Evolutionary conservation across 2,888 invertebrate species (phyloP), one percentile per base, ranked within the genome.

Genomic region (Trissolcus brochymenae): DNA sequence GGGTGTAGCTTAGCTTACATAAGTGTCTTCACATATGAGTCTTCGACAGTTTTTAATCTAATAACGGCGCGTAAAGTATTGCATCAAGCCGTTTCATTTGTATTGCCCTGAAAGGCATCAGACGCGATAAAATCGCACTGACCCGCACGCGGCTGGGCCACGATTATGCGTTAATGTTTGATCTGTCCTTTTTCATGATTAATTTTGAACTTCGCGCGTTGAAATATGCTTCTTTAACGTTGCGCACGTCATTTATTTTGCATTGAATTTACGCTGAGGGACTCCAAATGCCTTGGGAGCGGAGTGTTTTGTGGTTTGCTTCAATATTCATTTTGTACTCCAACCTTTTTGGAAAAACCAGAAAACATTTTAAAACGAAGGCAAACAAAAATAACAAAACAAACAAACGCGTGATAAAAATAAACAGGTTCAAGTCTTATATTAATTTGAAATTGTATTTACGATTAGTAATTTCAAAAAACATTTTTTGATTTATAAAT

Each of bases 1-100:
- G 41, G 59, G 59, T 65, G 55, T 60, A 66, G 19, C 66, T 54
- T 35, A 14, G 54, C 53, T 73, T 73, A 73, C 60, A 60, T 73
- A 73, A 73, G 49, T 55, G 43, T 40, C 66, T 60, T 72, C 72
- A 41, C 72, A 59, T 46, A 68, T 60, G 72, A 72, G 57, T 65
- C 72, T 73, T 73, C 72, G 16, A 50, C 41, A 53, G 46, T 46
- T 16, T 46, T 16, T 59, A 50, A 72, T 62, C 56, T 62, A 53
- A 54, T 54, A 68, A 59, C 51, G 35, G 21, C 56, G 57, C 49
- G 57, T 25, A 50, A 57, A 68, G 68, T 46, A 54, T 53, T 57
- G 60, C 50, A 60, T 60, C 53, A 46, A 25, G 41, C 25, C 21
- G n/a, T 46, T 46, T 51, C 62, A 21, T 51, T 62, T 62, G 62